Conservation (phyloP, 1,140 invertebrate genomes). For the Panagrolaimus sp. region DNA sequence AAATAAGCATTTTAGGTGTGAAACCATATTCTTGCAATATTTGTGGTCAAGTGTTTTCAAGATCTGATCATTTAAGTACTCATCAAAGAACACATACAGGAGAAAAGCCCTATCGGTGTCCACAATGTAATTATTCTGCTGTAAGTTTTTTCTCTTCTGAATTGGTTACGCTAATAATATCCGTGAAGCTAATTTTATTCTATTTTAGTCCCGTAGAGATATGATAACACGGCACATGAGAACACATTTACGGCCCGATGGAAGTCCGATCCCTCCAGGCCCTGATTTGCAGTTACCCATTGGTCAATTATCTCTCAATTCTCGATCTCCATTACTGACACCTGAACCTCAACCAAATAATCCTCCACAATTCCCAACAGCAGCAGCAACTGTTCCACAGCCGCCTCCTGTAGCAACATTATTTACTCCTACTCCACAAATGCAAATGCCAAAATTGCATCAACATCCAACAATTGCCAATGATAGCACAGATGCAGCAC, state of each 20-base stretch:
- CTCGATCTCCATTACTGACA: background rate
- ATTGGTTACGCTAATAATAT: background rate
- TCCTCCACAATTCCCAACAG: conserved; percentile 6
- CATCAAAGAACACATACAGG: conserved; percentile 86
- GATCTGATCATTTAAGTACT: conserved; percentile 88
- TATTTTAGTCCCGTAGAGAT: conserved; percentile 51
- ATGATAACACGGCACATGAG: conserved; percentile 55
- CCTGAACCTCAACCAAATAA: conserved; percentile 7
- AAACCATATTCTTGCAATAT: conserved; percentile 96
- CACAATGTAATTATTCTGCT: conserved; percentile 65
- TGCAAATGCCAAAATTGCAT: conserved; percentile 4
- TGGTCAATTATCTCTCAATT: conserved; percentile 17
- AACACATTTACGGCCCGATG: conserved; percentile 35
- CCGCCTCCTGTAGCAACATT: background rate
- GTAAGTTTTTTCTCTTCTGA: conserved; percentile 30
- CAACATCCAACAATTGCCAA: background rate
- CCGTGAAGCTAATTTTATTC: too few species aligned
- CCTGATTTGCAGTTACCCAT: conserved; percentile 18
- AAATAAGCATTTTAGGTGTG: conserved; percentile 64
- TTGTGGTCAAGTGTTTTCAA: conserved; percentile 94
- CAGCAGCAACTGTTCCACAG: background rate
- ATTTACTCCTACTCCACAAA: background rate
- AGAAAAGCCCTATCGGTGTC: conserved; percentile 86
- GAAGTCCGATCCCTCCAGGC: conserved; percentile 14
- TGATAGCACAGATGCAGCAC: background rate